A percentile compares a stretch with the other conserved stretches of the same genome.
Evolutionary conservation across 2,888 invertebrate species (phyloP).

Genomic region (Busseola fusca): DNA sequence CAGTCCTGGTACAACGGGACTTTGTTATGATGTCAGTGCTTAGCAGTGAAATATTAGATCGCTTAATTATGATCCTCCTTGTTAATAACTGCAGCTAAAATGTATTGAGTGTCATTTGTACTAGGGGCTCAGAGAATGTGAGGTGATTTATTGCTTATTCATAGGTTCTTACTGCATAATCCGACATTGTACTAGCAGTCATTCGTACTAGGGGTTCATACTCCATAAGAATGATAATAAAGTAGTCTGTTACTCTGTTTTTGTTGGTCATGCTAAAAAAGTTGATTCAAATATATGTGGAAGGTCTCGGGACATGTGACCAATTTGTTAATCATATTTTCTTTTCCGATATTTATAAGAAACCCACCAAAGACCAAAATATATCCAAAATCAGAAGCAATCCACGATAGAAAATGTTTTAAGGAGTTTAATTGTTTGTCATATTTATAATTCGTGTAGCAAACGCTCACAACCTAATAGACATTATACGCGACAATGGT

Average conservation of each 20-base stretch:
- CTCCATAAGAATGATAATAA: slow-evolving; percentile 2
- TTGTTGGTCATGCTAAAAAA: not conserved
- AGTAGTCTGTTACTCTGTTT: not conserved
- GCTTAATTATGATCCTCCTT: slow-evolving; percentile 40
- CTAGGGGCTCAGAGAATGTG: slow-evolving; percentile 36
- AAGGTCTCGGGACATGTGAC: not conserved
- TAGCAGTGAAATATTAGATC: slow-evolving; percentile 41
- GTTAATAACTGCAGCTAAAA: slow-evolving; percentile 28
- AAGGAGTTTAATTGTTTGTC: slow-evolving; percentile 1
- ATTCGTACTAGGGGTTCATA: slow-evolving; percentile 31
- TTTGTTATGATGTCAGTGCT: slow-evolving; percentile 54
- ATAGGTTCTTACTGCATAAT: slow-evolving; percentile 24
- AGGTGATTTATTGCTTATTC: slow-evolving; percentile 28
- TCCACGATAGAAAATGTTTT: not conserved
- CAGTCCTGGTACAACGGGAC: slow-evolving; percentile 58
- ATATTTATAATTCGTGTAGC: slow-evolving; percentile 12
- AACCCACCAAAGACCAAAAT: not conserved
- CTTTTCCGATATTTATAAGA: not conserved
- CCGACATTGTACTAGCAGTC: slow-evolving; percentile 17
- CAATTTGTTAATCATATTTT: not conserved
- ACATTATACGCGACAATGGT: slow-evolving; percentile 21
- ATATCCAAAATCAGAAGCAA: not conserved
- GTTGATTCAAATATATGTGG: not conserved
- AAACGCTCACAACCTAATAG: slow-evolving; percentile 16
- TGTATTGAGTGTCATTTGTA: slow-evolving; percentile 36